A percentile compares a stretch with the other conserved stretches of the same genome.
phyloP scores from a whole-genome alignment of 2,888 invertebrate genomes.

The Onthophagus sagittarius region DNA sequence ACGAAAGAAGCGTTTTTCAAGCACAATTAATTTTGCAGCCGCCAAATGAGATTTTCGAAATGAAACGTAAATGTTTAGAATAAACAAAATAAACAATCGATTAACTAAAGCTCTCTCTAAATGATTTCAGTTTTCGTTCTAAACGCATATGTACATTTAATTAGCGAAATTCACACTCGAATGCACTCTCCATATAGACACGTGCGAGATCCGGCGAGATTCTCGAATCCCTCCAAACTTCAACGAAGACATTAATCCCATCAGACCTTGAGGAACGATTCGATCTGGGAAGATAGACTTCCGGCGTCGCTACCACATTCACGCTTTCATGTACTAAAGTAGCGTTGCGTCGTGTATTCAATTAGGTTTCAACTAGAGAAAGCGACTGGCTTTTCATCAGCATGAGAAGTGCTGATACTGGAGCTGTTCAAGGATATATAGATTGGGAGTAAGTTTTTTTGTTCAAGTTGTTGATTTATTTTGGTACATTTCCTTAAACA shows the following conservation, averaged over 20 bases:
- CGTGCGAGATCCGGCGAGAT: background rate
- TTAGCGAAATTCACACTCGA: background rate
- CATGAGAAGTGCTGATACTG: background rate
- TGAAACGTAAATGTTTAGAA: background rate
- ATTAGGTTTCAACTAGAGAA: background rate
- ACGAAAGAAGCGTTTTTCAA: background rate
- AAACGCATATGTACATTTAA: background rate
- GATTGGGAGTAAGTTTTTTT: background rate
- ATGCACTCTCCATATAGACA: background rate
- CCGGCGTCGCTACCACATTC: background rate
- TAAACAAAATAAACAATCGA: background rate
- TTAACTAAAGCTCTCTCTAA: too few species aligned
- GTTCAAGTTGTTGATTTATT: too few species aligned
- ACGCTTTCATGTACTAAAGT: constrained; percentile 6
- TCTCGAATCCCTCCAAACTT: background rate
- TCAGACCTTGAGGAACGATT: background rate
- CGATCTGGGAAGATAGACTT: background rate
- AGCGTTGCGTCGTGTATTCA: constrained; percentile 1
- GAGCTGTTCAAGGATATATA: background rate
- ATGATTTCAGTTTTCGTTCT: too few species aligned
- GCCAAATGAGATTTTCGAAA: too few species aligned
- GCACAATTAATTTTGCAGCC: too few species aligned
- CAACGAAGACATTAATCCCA: background rate
- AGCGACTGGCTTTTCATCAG: background rate
- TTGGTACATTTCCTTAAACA: too few species aligned